Base-by-base conservation (phyloP, 2,888 invertebrate genomes). In the Sphecodes monilicornis region DNA sequence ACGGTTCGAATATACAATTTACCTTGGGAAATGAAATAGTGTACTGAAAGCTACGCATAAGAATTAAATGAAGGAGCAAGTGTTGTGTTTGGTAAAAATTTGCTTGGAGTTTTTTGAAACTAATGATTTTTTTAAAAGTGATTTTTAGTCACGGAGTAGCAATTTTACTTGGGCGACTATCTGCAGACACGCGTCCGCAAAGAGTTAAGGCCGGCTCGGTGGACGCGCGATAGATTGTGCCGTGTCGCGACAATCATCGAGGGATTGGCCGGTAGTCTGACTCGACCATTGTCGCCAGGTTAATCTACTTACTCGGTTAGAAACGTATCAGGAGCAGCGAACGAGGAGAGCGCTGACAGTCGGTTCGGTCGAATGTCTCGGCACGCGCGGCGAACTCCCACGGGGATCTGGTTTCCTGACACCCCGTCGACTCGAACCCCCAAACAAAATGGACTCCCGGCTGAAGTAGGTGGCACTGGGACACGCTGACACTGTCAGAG, bases 331-430 rank as follows among this genome's bases (percentile, higher is more conserved):
- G 64, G 64, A 64, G 64, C 64, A 32, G 18, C 32, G 29, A 18
- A 0, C 32, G 64, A 64, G 57, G 5, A 32, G 2, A 32, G 32
- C 64, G 32, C 64, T 64, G 64, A 29, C 64, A 32, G 64, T 57
- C 57, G 26, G 26, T 13, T 5, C 11, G 2, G 29, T 32, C 18
- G 29, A 16, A 16, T 29, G 32, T 18, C 29, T 13, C 64, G 64
- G 64, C 64, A 32, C 64, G 64, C 64, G 64, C 64, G 32, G 64
- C 64, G 64, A 64, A 16, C 32, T 64, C 64, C 64, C 32, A 18
- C 64, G 64, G 18, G 29, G 64, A 32, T 29, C 64, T 64, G 64
- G 32, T 64, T 32, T 32, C 64, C 64, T 32, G 16, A 29, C 64
- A 32, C 29, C 64, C 64, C 32, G 16, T 6, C 32, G 64, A 3